A percentile compares a stretch with the other conserved stretches of the same genome.
These are phyloP conservation scores for Agonopterix heracliana DNA, from an alignment of 2,888 invertebrate species.

Conservation along the genomic window DNA sequence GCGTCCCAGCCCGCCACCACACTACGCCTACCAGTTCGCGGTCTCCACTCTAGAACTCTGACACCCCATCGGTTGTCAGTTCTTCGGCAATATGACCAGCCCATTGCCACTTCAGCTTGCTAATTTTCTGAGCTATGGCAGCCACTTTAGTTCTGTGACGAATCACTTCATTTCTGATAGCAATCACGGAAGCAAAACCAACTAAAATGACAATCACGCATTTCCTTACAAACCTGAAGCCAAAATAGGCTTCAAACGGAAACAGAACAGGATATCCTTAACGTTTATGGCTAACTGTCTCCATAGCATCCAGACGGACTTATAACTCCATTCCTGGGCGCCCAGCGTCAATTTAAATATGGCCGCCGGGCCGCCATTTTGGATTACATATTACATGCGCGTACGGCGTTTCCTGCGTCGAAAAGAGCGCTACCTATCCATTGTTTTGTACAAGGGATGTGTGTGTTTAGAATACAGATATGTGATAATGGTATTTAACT, in stretches of 20 bases:
- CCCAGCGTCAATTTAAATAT: slow-evolving; percentile 1
- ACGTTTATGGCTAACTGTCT: slow-evolving; percentile 58
- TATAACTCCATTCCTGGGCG: slow-evolving; percentile 30
- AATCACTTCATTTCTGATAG: too few relatives aligned
- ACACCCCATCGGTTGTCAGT: too few relatives aligned
- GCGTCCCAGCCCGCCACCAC: too few relatives aligned
- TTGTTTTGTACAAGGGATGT: slow-evolving; percentile 66
- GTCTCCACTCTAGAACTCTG: too few relatives aligned
- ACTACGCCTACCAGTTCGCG: too few relatives aligned
- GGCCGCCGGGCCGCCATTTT: slow-evolving; percentile 35
- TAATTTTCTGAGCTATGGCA: too few relatives aligned
- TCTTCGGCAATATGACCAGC: too few relatives aligned
- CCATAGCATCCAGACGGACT: slow-evolving; percentile 60
- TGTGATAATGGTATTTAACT: slow-evolving; percentile 25
- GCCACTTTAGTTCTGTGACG: too few relatives aligned
- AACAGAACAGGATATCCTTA: slow-evolving; percentile 65
- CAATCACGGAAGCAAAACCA: not conserved
- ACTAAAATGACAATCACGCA: slow-evolving; percentile 40
- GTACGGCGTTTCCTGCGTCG: slow-evolving; percentile 68
- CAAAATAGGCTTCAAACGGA: slow-evolving; percentile 44
- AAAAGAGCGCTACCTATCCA: slow-evolving; percentile 68
- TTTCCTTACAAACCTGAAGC: slow-evolving; percentile 25
- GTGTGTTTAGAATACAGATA: slow-evolving; percentile 57
- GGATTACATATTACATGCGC: slow-evolving; percentile 65
- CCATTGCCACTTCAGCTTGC: too few relatives aligned